Evolutionary conservation across 2,888 invertebrate species (phyloP), one percentile per base, ranked within the genome.

Genomic region (Andrena minutula): DNA sequence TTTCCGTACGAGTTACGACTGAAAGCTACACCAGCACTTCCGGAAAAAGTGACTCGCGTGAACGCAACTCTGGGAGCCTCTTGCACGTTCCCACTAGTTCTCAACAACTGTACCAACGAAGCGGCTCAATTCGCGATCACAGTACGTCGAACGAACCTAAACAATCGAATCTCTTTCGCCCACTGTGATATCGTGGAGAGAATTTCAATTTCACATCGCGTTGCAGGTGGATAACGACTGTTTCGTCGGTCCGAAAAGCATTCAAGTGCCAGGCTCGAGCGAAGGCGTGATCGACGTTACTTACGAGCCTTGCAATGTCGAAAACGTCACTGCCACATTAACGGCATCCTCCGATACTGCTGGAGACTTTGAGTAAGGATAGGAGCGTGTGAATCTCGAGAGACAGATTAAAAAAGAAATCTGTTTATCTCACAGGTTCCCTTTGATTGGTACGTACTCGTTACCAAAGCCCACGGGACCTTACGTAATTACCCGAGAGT

Each of bases 381-480:
- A 69, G 35, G 8, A 23, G 20, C 2, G 2, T 8, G 8, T 20
- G 6, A n/a, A 51, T 51, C 8, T 51, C 2, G 20, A n/a, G 12
- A 28, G 30, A 16, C 51, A 70, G 53, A 49, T 10, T 10, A 10
- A 23, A 20, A 32, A 30, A 63, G 51, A 53, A n/a, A 12, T 53
- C 2, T 10, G 23, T 7, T 6, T 72, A 5, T 23, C 12, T 49
- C 66, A 10, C 26, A 92, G 92, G 61, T 92, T 89, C 64, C 90
- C 92, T 20, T 74, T 92, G 20, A 83, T 89, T 6, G 92, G 89
- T 1, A 82, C 75, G 6, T 86, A 81, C 26, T 74, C 74, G 0
- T 68, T 83, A 7, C 92, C 92, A 0, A 89, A 89, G 63, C 91
- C 92, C 16, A 88, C 82, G 79, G 92, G 92, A 5, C 92, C 92